phyloP scores from a whole-genome alignment of 2,113 vertebrate genomes.

The Ictalurus punctatus region DNA sequence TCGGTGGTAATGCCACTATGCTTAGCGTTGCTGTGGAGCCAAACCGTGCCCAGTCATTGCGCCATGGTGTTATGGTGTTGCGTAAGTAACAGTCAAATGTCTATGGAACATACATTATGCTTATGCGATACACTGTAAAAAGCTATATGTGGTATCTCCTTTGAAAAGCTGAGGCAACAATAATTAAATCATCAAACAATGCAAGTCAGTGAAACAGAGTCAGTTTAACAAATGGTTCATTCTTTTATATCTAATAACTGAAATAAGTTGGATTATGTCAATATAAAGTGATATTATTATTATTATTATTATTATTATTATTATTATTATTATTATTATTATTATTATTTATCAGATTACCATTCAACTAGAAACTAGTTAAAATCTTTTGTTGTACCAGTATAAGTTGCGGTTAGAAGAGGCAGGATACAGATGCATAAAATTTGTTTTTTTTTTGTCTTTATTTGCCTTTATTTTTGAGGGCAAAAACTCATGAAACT shows the following conservation, averaged over 20 bases:
- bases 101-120: neutral
- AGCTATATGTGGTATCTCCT: neutral
- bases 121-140: neutral
- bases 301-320: neutral
- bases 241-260: neutral
- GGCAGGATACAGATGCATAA: neutral
- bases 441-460: neutral
- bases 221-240: neutral
- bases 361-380: neutral
- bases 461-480: neutral
- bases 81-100: conserved; percentile 74
- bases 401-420: neutral
- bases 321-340: neutral
- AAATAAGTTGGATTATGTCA: neutral
- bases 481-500: too few relatives aligned
- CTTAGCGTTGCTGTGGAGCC: conserved; percentile 88
- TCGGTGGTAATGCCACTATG: conserved; percentile 78
- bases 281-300: neutral
- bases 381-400: neutral
- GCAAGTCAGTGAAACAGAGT: too few relatives aligned
- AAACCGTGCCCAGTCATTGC: conserved; percentile 86
- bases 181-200: neutral
- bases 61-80: conserved; percentile 89
- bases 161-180: neutral
- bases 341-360: neutral